Evolutionary conservation across 2,888 invertebrate species (phyloP), one percentile per base, ranked within the genome.

Genomic region (Chrysolina americana): DNA sequence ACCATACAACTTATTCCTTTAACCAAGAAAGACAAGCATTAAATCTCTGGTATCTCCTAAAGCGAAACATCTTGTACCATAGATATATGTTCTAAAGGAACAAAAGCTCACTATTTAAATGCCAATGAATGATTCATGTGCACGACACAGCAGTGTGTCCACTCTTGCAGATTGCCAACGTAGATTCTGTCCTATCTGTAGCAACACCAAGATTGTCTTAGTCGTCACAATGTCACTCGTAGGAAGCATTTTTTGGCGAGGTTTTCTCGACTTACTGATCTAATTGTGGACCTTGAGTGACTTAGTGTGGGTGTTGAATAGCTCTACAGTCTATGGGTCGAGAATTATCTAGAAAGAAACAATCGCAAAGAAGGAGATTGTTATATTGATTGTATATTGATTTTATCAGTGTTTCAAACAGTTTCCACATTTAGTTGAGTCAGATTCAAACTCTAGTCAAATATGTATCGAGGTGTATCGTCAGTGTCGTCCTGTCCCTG

Each of bases 41-140:
- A 56, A 21, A 56, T 56, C 21, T 56, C 56, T 13, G 13, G 56
- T 56, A 56, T 56, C 21, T 56, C 13, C 19, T 11, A 21, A 23
- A 56, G 23, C 23, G 21, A 56, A 56, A 56, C 56, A 56, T 56
- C 23, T 53, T 13, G 56, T 44, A 56, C 44, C 47, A 44, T 53
- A 70, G 78, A 77, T 74, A 68, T 75, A 78, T 75, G 71, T 73
- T 68, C 77, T 74, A 75, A 64, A 41, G 36, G 75, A 78, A 80
- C 80, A 78, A 81, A 81, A 80, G 80, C 78, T 79, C 69, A 74
- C 78, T 68, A 81, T 81, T 81, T 78, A 80, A 80, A 82, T 81
- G 79, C 78, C 81, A 74, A 82, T 83, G 81, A 82, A 82, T 83
- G 81, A 83, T 82, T 82, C 82, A 82, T 82, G 78, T 70, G 71